Conservation (phyloP, 2,888 invertebrate species). For the Eupithecia exiguata region DNA sequence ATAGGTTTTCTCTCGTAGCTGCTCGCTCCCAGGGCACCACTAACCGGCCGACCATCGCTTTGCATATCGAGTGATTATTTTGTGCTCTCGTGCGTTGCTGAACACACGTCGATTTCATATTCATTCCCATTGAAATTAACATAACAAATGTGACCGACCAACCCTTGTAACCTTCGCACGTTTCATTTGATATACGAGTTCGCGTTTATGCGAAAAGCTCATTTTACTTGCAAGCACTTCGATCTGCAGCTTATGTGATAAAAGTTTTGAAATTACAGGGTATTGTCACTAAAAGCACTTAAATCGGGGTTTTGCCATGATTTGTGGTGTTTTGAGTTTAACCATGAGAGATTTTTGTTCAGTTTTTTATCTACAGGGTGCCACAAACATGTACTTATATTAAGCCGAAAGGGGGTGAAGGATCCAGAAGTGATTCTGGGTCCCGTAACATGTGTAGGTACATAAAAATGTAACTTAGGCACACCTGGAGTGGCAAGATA, state of each 20-base stretch:
- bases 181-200: conserved; percentile 39
- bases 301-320: background rate
- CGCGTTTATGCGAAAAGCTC: conserved; percentile 29
- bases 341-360: background rate
- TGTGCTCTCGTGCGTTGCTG: conserved; percentile 58
- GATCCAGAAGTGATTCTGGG: too few species aligned
- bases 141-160: conserved; percentile 50
- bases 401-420: too few species aligned
- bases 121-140: conserved; percentile 62
- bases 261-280: background rate
- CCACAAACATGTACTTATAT: too few species aligned
- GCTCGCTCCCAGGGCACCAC: conserved; percentile 6
- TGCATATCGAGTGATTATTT: conserved; percentile 74
- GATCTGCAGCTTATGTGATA: background rate
- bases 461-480: too few species aligned
- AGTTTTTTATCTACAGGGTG: background rate
- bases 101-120: conserved; percentile 61
- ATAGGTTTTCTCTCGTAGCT: conserved; percentile 20
- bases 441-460: too few species aligned
- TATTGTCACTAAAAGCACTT: background rate
- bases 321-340: background rate
- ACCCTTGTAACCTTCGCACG: conserved; percentile 38
- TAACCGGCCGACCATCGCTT: conserved; percentile 54
- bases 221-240: conserved; percentile 28
- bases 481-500: too few species aligned